Percentiles rank a stretch among this genome's conserved stretches.
Conservation (phyloP, 2,113 vertebrate genomes). For the Gobius niger region DNA sequence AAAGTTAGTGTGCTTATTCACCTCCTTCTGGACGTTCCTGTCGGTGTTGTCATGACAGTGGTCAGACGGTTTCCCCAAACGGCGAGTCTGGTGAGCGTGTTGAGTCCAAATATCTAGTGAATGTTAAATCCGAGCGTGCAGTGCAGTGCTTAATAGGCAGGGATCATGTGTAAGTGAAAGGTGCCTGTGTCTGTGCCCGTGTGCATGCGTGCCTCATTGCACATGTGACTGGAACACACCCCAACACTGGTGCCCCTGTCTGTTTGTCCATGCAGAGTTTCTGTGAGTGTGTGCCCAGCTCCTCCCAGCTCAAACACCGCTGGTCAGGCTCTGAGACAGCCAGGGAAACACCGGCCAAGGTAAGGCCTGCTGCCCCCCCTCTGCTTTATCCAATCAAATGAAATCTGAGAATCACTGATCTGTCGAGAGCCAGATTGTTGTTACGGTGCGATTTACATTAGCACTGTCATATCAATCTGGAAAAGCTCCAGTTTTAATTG, state of each 20-base stretch:
- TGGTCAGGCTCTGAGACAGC: constrained; percentile 81
- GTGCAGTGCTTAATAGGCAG: neutral
- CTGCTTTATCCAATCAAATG: neutral
- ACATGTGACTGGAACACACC: constrained; percentile 59
- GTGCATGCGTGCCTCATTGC: constrained; percentile 56
- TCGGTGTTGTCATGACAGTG: no score
- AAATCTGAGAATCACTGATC: neutral
- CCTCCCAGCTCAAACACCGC: constrained; percentile 79
- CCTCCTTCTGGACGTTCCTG: no score
- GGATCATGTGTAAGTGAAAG: neutral
- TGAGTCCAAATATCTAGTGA: no score
- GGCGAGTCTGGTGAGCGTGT: no score
- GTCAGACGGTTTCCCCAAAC: no score
- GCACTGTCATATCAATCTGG: no score
- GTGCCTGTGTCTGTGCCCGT: constrained; percentile 39
- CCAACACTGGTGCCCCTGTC: constrained; percentile 66
- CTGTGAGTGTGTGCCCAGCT: constrained; percentile 79
- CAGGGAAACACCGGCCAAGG: constrained; percentile 79
- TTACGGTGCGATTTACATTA: no score
- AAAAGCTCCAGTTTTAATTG: no score
- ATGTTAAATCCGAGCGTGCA: no score
- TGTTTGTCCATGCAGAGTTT: constrained; percentile 79
- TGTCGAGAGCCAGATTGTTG: neutral
- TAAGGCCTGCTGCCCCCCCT: constrained; percentile 59
- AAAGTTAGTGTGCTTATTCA: no score